phyloP scores from a whole-genome alignment of 1,140 invertebrate genomes.

The Lethocerus indicus region DNA sequence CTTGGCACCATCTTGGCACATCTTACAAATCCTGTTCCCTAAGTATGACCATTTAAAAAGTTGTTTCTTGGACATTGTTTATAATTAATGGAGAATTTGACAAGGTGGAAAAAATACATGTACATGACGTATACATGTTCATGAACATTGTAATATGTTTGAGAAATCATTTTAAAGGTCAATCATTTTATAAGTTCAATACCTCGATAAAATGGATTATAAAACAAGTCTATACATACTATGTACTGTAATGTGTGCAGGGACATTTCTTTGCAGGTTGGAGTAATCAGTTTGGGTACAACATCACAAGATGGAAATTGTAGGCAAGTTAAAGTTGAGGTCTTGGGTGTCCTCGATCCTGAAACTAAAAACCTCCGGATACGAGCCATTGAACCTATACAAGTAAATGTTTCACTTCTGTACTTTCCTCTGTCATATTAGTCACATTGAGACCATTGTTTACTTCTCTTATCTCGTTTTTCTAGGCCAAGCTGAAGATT shows the following conservation, averaged over 20 bases:
- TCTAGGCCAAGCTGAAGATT: neutral
- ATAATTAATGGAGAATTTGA: neutral
- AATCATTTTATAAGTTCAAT: too few relatives aligned
- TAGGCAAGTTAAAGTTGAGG: conserved; percentile 74
- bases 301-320: conserved; percentile 67
- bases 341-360: conserved; percentile 65
- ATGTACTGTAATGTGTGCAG: too few relatives aligned
- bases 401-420: neutral
- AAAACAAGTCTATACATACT: too few relatives aligned
- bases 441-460: too few relatives aligned
- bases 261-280: conserved; percentile 39
- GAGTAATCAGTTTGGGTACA: conserved; percentile 76
- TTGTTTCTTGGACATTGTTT: neutral
- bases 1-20: neutral
- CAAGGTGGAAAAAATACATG: too few relatives aligned
- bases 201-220: too few relatives aligned
- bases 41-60: neutral
- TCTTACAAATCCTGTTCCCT: neutral
- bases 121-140: too few relatives aligned
- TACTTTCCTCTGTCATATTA: too few relatives aligned
- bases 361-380: conserved; percentile 53
- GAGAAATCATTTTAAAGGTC: too few relatives aligned
- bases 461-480: neutral
- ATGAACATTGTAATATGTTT: too few relatives aligned
- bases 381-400: conserved; percentile 60